Evolutionary conservation across 2,797 vertebrate genomes (phyloP).

Genomic region (Macropus fuliginosus): DNA sequence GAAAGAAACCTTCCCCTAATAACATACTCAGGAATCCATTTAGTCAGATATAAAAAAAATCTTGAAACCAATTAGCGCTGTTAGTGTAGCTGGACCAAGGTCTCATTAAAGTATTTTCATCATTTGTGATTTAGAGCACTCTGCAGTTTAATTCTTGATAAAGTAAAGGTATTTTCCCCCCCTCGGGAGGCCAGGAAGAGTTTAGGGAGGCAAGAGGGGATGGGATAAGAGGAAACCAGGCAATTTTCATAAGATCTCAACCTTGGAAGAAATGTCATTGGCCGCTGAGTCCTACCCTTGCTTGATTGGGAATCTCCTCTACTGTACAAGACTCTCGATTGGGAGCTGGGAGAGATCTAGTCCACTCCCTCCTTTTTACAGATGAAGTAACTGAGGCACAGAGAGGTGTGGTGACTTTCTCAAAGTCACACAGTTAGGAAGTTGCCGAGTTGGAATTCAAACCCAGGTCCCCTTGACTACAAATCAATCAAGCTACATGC

Average conservation of each 20-base stretch:
- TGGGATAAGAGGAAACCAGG: not conserved
- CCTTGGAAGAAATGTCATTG: not conserved
- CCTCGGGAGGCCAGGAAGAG: conserved; percentile 24
- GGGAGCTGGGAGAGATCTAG: not conserved
- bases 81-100: conserved; percentile 15
- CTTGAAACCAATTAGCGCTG: conserved; percentile 61
- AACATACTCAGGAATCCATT: conserved; percentile 62
- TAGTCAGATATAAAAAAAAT: conserved; percentile 50
- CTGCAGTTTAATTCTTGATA: conserved; percentile 53
- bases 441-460: not conserved
- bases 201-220: not conserved
- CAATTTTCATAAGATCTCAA: not conserved
- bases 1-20: conserved; percentile 62
- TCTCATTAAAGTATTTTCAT: conserved; percentile 65
- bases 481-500: not conserved
- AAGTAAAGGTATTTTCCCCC: conserved; percentile 12
- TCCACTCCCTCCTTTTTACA: not conserved
- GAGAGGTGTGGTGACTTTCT: not conserved
- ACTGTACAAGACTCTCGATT: not conserved
- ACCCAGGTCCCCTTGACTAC: not conserved
- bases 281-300: not conserved
- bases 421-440: not conserved
- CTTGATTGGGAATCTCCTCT: not conserved
- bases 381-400: not conserved
- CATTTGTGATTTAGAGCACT: not conserved